Evolutionary conservation across 2,888 invertebrate species (phyloP).

Genomic region (Melolontha melolontha): DNA sequence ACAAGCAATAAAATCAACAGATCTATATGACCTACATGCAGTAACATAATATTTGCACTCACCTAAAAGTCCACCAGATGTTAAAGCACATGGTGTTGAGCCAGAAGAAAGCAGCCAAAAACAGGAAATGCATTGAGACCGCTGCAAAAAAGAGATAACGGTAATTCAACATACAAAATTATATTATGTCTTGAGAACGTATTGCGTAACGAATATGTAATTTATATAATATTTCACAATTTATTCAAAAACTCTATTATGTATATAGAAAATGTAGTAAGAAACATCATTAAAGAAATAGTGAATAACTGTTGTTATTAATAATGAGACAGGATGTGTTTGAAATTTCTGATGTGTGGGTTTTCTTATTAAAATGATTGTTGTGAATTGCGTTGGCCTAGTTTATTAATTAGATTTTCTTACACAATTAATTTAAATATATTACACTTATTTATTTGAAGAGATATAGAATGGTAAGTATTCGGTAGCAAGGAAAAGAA

Average conservation of each 20-base stretch:
- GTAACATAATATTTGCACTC: conserved; percentile 63
- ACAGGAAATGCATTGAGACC: conserved; percentile 87
- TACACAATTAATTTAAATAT: too few species aligned
- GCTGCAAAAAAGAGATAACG: conserved; percentile 68
- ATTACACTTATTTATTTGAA: too few species aligned
- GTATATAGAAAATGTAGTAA: not conserved
- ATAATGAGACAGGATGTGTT: conserved; percentile 23
- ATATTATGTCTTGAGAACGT: not conserved
- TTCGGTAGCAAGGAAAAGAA: too few species aligned
- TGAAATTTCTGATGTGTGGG: conserved; percentile 8
- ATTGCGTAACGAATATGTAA: conserved; percentile 3
- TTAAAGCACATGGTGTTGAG: conserved; percentile 95
- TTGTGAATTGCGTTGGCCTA: conserved; percentile 9
- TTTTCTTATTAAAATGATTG: too few species aligned
- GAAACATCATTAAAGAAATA: conserved; percentile 13
- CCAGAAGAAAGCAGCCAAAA: conserved; percentile 93
- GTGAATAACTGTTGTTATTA: conserved; percentile 27
- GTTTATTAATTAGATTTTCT: not conserved
- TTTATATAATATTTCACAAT: too few species aligned
- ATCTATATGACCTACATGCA: not conserved
- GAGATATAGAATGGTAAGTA: too few species aligned
- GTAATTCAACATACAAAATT: not conserved
- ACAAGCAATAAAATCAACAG: too few species aligned
- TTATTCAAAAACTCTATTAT: too few species aligned
- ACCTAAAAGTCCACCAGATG: conserved; percentile 95